Evolutionary conservation across 2,888 invertebrate species (phyloP), one percentile per base, ranked within the genome.

Genomic region (Plusia festucae): DNA sequence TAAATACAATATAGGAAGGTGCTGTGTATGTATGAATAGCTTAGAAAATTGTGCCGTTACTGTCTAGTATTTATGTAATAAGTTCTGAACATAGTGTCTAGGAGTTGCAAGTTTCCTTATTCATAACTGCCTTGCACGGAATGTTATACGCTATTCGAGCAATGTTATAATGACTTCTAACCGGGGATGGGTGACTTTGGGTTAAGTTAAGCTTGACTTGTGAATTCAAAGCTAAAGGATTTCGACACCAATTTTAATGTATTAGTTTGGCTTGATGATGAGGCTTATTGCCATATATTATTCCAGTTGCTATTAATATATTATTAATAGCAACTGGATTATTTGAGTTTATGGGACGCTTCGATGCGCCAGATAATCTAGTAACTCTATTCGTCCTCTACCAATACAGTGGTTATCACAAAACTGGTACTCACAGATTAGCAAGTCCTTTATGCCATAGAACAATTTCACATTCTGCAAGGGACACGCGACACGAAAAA

Each of bases 41-140:
- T 6, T 1, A 40, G 59, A 15, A 60, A 72, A 72, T 76, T 5
- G 20, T 55, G 1, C 44, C 24, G 9, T 20, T 8, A 18, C 18
- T 18, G 52, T 49, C 16, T 69, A 16, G 4, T 54, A 16, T 30
- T 54, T 60, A 72, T 16, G 22, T 53, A 59, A 60, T 15, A 70
- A 60, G 20, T 63, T 59, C 53, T 8, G 20, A 27, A 44, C 22
- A 20, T 54, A 65, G 57, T 52, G 44, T 58, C 20, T 53, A 18
- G 27, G 16, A 30, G 16, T 16, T 11, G 11, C 22, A 46, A 71
- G 65, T 70, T 76, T 70, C 46, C 57, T 65, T 52, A 52, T 60
- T 52, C 34, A 22, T 27, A 18, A 6, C 32, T 8, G 7, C 30
- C 9, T 6, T 24, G 0, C 20, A 57, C 49, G 51, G 71, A 52